Evolutionary conservation across 1,140 invertebrate genomes (phyloP), one percentile per base, ranked within the genome.

Genomic region (Panagrolaimus sp.): DNA sequence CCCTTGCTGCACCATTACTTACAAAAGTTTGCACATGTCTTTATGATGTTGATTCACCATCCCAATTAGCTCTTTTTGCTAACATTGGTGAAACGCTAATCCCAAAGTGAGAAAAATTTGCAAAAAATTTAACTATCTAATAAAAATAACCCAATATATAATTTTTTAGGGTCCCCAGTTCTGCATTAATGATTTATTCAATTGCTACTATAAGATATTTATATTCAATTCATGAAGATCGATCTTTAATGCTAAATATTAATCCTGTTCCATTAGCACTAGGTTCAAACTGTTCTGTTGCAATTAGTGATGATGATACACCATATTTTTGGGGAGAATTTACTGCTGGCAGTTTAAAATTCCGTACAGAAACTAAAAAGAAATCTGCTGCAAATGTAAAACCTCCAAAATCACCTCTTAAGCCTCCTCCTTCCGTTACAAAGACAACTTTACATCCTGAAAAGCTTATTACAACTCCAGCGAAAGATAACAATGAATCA

Each of bases 311-410:
- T 25, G 74, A 73, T 27, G 62, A 68, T 23, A 64, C 62, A 20
- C 44, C 74, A 20, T 66, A 71, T 31, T 63, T 79, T 23, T 78
- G 72, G 75, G 77, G 77, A 13, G 77, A 81, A 47, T 81, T 78
- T 43, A 74, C 73, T 11, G 77, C 71, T 42, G 75, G 72, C 9
- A 71, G 20, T 57, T 42, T 74, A 14, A 25, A 67, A 4, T 46
- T 76, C 5, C 14, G 65, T 20, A 43, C 63, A 44, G 63, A 64
- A 11, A 20, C 63, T 43, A 20, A 13, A 43, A 43, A 44, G 23
- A 14, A 20, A 13, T 25, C 38, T 42, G n/a, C n/a, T n/a, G 1
- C 71, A 72, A 47, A 27, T 20, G n/a, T 46, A 72, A 47, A 23
- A 43, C 23, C 44, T 63, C 31, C 67, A 71, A 44, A 46, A 42